Percentiles rank a stretch among this genome's conserved stretches.
phyloP scores from a whole-genome alignment of 2,113 vertebrate species.

The Oreochromis niloticus region DNA sequence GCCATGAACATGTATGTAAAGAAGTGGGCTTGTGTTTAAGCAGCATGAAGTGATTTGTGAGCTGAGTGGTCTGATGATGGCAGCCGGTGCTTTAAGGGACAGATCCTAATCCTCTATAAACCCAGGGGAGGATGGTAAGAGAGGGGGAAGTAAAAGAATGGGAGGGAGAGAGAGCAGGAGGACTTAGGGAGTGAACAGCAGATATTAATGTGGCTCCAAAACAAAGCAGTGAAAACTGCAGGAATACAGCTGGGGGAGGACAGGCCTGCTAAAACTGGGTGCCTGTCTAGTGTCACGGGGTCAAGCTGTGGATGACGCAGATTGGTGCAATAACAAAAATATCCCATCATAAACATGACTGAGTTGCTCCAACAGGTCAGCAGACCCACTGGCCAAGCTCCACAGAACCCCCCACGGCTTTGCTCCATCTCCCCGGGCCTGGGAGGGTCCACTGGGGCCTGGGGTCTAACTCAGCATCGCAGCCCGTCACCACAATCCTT shows the following conservation, averaged over 20 bases:
- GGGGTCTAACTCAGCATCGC: conserved; percentile 23
- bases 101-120: conserved; percentile 37
- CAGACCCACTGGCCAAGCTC: conserved; percentile 43
- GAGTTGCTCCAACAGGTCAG: conserved; percentile 49
- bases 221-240: conserved; percentile 26
- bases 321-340: conserved; percentile 63
- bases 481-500: conserved; percentile 27
- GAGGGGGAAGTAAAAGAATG: neutral
- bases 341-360: conserved; percentile 66
- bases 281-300: conserved; percentile 58
- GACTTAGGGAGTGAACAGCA: conserved; percentile 25
- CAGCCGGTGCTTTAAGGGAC: conserved; percentile 23
- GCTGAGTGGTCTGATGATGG: conserved; percentile 9
- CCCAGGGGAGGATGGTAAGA: neutral
- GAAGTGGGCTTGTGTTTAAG: conserved; percentile 13
- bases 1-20: conserved; percentile 3
- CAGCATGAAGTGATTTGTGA: conserved; percentile 41
- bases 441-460: conserved; percentile 44
- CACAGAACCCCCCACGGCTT: conserved; percentile 38
- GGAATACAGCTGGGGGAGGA: conserved; percentile 9
- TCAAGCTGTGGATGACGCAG: conserved; percentile 68
- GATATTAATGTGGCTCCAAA: conserved; percentile 39
- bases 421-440: conserved; percentile 24
- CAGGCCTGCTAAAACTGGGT: conserved; percentile 54
- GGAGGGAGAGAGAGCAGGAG: neutral